Evolutionary conservation across 1,140 invertebrate species (phyloP).

Genomic region (Euborellia annulipes): DNA sequence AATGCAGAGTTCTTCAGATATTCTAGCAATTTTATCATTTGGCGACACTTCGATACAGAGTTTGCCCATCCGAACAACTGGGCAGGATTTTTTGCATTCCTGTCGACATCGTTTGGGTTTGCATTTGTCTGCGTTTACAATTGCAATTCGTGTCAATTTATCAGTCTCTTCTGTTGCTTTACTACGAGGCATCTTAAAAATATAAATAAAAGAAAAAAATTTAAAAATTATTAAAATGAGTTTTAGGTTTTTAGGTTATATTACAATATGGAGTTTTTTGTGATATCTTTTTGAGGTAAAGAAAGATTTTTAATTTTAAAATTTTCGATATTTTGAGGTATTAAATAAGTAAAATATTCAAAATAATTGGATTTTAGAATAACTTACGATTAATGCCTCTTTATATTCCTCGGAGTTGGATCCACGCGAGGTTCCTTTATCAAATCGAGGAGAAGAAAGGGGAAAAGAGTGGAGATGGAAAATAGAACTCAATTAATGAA

Average conservation of each 20-base stretch:
- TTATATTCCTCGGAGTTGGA: too few species aligned
- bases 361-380: too few species aligned
- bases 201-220: neutral
- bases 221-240: neutral
- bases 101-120: constrained; percentile 98
- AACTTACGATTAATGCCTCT: too few species aligned
- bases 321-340: too few species aligned
- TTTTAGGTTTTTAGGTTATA: too few species aligned
- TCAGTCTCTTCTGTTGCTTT: constrained; percentile 68
- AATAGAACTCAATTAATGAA: too few species aligned
- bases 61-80: constrained; percentile 97
- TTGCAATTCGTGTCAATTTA: constrained; percentile 91
- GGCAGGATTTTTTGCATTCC: constrained; percentile 98
- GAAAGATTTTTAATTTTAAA: too few species aligned
- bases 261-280: too few species aligned
- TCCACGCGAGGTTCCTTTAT: too few species aligned
- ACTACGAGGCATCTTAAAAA: constrained; percentile 49
- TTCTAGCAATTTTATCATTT: constrained; percentile 93
- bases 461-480: neutral
- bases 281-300: too few species aligned
- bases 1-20: constrained; percentile 98
- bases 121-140: constrained; percentile 95
- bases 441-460: neutral
- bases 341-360: too few species aligned
- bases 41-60: constrained; percentile 96